Evolutionary conservation across 2,113 vertebrate genomes (phyloP), one percentile per base, ranked within the genome.

Genomic region (Lichenostomus cassidix): DNA sequence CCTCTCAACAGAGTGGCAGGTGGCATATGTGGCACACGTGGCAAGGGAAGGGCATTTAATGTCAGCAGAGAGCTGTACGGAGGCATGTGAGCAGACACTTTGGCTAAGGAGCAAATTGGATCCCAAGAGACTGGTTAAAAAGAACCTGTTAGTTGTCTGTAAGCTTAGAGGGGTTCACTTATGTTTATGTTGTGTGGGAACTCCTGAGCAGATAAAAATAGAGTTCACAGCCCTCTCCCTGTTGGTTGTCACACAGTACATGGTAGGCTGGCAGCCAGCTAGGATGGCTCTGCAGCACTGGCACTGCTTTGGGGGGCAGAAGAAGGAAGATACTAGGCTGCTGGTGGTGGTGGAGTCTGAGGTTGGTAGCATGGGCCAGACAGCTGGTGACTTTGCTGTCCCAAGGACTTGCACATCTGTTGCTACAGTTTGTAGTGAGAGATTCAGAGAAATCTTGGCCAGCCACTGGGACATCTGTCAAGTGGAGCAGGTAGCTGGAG

Each of bases 201-300:
- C 59, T 89, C 68, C 55, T 80, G 58, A 62, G n/a, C 59, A 81
- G 90, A 91, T 80, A 92, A 94, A 96, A 94, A 88, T 65, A 92
- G 74, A 15, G 2, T 69, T 89, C 70, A 77, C 49, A 65, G 49
- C 64, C 44, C 29, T 77, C 33, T 59, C 33, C 11, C 4, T 76
- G 50, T 62, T 78, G 63, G 39, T 75, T 81, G 71, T 95, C 28
- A 29, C 25, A 35, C 23, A n/a, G 50, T 37, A 15, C 4, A 1
- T 0, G 4, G 47, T 1, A 8, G 59, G 28, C 56, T 93, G 64
- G 55, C 49, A 94, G 68, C 37, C 83, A 91, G 37, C 59, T 83
- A 2, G 2, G 50, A 39, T 62, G 41, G 23, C 31, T 23, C 75
- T 80, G 19, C 27, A 62, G 50, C 62, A 80, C 28, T 10, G 2